Evolutionary conservation across 1,140 invertebrate genomes (phyloP), one percentile per base, ranked within the genome.

Genomic region (Ips nitidus): DNA sequence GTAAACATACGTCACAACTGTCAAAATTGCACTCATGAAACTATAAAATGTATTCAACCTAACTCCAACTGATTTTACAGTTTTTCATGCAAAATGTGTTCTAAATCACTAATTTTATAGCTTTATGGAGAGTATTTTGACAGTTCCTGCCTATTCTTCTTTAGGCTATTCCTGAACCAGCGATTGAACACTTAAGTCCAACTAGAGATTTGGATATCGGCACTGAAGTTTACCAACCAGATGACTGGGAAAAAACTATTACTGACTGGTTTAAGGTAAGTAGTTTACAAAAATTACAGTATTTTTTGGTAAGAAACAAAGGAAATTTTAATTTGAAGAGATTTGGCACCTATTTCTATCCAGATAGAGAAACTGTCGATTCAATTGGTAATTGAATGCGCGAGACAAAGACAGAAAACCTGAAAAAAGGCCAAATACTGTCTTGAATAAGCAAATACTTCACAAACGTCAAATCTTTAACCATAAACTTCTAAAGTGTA

Each of bases 91-190:
- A 22, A 0, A 0, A 22, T 22, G 22, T 22, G 22, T 22, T 22
- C 22, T 22, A 22, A 22, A 22, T 22, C 22, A 22, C 22, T 22
- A 22, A 0, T 22, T 22, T 22, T 22, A 22, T 22, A 22, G 22
- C 22, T 22, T 22, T 22, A 22, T 22, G 22, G 22, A 22, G 22
- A 22, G 22, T 22, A 22, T 22, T 22, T 22, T 22, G 22, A 22
- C 22, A 22, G 22, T 22, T 22, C 22, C 22, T 22, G 22, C 22
- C 0, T 22, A 5, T 47, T 37, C 38, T 47, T 39, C 6, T 57
- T 40, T 66, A 66, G 65, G 66, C 66, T 43, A 61, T 61, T 45
- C 56, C 66, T n/a, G 53, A 66, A 55, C 71, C 71, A 38, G 58
- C 65, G 41, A 65, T 66, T 22, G 52, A 37, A 38, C 67, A 52